A percentile compares a stretch with the other conserved stretches of the same genome.
Conservation (phyloP, 2,113 vertebrate genomes). For the Ceyx cyanopectus region DNA sequence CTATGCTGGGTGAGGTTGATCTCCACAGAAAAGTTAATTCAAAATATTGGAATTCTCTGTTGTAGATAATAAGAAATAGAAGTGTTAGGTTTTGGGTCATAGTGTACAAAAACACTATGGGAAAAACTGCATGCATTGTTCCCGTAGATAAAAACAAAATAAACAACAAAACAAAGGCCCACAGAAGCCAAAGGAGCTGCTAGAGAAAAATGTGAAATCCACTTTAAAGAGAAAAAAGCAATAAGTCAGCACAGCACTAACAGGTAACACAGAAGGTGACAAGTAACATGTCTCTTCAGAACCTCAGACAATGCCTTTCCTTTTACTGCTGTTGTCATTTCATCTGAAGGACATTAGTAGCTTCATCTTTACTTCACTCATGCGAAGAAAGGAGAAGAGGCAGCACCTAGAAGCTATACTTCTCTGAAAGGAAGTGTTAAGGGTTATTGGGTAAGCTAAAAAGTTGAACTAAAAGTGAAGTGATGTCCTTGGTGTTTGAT, state of each 20-base stretch:
- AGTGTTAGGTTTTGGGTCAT: constrained; percentile 12
- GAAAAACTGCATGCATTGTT: background rate
- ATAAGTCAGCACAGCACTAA: background rate
- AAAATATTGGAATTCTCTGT: background rate
- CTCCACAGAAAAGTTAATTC: background rate
- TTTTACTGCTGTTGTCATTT: constrained; percentile 25
- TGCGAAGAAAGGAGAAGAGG: constrained; percentile 37
- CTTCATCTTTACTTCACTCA: background rate
- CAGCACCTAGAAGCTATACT: constrained; percentile 7
- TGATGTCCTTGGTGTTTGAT: constrained; percentile 45
- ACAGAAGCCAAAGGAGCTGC: background rate
- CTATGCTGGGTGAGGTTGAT: background rate
- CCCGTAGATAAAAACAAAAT: background rate
- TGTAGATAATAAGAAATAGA: constrained; percentile 5
- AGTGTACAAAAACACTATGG: background rate
- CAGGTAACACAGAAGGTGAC: background rate
- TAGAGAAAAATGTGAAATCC: background rate
- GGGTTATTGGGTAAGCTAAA: constrained; percentile 21
- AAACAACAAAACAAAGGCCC: background rate
- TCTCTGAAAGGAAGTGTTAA: constrained; percentile 29
- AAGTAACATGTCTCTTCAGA: constrained; percentile 5
- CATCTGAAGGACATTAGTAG: constrained; percentile 35
- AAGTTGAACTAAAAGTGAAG: constrained; percentile 37
- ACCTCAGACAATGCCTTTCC: background rate
- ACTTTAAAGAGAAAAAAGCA: background rate